Evolutionary conservation across 2,113 vertebrate species (phyloP).

Genomic region (Etheostoma cragini): DNA sequence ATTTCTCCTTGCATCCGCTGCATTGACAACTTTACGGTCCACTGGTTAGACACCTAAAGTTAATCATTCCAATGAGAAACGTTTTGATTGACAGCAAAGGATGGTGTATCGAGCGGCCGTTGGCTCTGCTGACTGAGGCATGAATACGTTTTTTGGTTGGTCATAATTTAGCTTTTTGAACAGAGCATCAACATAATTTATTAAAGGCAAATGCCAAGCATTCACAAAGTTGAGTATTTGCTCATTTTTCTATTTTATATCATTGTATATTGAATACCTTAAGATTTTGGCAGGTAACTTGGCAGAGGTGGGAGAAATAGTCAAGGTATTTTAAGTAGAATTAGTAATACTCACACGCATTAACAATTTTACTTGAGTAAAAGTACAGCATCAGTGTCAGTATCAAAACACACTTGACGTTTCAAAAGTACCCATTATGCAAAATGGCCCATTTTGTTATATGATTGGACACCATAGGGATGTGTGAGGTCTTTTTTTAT

Average conservation of each 20-base stretch:
- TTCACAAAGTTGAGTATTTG: not conserved
- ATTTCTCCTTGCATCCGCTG: conserved; percentile 5
- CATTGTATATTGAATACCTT: not conserved
- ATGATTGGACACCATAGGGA: not conserved
- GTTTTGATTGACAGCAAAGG: conserved; percentile 22
- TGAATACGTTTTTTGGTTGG: not conserved
- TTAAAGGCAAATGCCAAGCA: not conserved
- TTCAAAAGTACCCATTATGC: not conserved
- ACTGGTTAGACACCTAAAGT: conserved; percentile 31
- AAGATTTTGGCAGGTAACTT: not conserved
- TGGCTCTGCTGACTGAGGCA: not conserved
- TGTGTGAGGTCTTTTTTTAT: not conserved
- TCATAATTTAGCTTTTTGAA: not conserved
- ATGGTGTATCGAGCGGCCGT: not conserved
- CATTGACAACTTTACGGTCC: conserved; percentile 26
- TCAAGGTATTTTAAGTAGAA: not conserved
- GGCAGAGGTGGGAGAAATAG: not conserved
- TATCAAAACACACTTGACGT: not conserved
- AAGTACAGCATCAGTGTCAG: not conserved
- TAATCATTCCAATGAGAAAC: conserved; percentile 16
- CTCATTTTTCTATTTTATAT: not conserved
- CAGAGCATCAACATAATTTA: not conserved
- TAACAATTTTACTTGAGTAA: not conserved
- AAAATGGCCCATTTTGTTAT: not conserved
- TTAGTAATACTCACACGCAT: not conserved